Conservation (phyloP, 2,888 invertebrate genomes). For the Heterodera filipjevi region DNA sequence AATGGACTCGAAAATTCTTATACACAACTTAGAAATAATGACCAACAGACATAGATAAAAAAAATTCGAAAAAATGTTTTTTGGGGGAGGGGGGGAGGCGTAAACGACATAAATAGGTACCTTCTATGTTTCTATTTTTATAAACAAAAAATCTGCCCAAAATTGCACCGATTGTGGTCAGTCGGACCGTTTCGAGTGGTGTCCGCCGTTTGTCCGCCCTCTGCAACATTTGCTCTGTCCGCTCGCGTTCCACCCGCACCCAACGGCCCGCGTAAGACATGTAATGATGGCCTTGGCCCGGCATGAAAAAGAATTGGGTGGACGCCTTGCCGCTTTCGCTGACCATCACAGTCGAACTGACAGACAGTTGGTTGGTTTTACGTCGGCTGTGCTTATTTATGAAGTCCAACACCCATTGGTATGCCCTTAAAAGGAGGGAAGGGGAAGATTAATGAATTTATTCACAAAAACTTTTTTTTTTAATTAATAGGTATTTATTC, state of each 20-base stretch:
- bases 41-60: too few species aligned
- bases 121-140: not conserved
- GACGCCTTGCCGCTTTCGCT: slow-evolving; percentile 58
- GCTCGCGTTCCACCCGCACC: slow-evolving; percentile 53
- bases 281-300: slow-evolving; percentile 60
- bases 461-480: too few species aligned
- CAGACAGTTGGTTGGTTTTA: slow-evolving; percentile 28
- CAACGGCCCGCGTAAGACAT: slow-evolving; percentile 52
- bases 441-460: not conserved
- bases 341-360: slow-evolving; percentile 45
- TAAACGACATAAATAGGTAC: not conserved
- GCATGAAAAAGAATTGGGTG: slow-evolving; percentile 51
- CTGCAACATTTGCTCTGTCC: slow-evolving; percentile 59
- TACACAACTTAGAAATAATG: too few species aligned
- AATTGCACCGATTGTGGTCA: slow-evolving; percentile 50
- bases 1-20: too few species aligned
- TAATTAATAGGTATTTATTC: too few species aligned
- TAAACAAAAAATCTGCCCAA: not conserved
- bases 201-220: slow-evolving; percentile 52
- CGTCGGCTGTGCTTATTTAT: slow-evolving; percentile 50
- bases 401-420: slow-evolving; percentile 62
- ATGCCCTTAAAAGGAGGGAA: slow-evolving; percentile 49
- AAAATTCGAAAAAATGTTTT: too few species aligned
- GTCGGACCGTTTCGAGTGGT: slow-evolving; percentile 62
- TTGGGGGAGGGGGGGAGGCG: too few species aligned